phyloP scores from a whole-genome alignment of 2,888 invertebrate species.

The Panopea generosa region DNA sequence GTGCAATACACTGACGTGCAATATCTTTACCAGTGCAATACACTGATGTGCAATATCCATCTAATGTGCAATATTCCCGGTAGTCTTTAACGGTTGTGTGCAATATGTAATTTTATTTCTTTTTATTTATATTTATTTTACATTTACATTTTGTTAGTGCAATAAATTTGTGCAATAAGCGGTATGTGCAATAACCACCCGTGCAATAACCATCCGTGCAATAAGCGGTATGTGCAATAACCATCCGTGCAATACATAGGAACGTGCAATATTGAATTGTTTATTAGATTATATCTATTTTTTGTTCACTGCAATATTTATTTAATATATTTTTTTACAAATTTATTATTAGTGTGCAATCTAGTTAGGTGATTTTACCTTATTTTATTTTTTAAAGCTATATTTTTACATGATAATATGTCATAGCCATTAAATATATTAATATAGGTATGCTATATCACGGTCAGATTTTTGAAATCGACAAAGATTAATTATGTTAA shows the following conservation, averaged over 20 bases:
- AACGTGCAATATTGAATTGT: conserved; percentile 26
- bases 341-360: conserved; percentile 4
- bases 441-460: no score
- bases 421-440: not conserved
- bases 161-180: conserved; percentile 36
- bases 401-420: conserved; percentile 1
- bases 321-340: conserved; percentile 1
- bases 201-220: conserved; percentile 46
- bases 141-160: conserved; percentile 23
- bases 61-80: conserved; percentile 44
- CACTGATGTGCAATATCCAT: not conserved
- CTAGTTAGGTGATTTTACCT: not conserved
- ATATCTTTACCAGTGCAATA: not conserved
- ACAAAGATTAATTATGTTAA: no score
- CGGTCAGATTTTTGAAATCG: no score
- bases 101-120: conserved; percentile 25
- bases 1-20: conserved; percentile 23
- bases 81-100: conserved; percentile 24
- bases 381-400: conserved; percentile 1
- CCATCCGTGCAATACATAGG: conserved; percentile 35
- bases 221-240: conserved; percentile 23
- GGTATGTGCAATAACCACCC: conserved; percentile 18
- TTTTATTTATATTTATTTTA: conserved; percentile 24
- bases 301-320: not conserved
- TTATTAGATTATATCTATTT: not conserved